These are phyloP conservation scores for Triplophysa rosa DNA, from an alignment of 2,113 vertebrate genomes.

Conservation along the genomic window DNA sequence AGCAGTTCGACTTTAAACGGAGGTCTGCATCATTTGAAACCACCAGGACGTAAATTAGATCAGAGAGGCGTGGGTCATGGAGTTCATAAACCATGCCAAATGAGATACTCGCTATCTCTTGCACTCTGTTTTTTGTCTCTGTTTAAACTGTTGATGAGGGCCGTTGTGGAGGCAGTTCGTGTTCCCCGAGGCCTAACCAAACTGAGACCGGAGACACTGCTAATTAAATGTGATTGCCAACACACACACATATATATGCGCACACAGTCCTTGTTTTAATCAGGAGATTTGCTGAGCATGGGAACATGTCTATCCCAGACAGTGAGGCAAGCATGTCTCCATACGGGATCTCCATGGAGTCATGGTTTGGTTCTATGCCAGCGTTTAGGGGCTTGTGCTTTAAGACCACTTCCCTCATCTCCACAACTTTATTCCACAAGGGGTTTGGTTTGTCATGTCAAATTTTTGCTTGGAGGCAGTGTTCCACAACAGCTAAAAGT, in stretches of 20 bases:
- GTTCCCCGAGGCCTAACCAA: slow-evolving; percentile 38
- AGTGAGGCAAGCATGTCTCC: slow-evolving; percentile 28
- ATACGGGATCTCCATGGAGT: slow-evolving; percentile 13
- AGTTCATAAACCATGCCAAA: slow-evolving; percentile 22
- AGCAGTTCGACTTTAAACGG: slow-evolving; percentile 12
- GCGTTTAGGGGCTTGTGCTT: slow-evolving; percentile 9
- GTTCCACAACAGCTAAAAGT: background rate
- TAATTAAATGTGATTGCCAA: slow-evolving; percentile 67
- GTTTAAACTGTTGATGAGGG: slow-evolving; percentile 10
- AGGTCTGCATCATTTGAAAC: slow-evolving; percentile 22
- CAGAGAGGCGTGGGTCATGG: background rate
- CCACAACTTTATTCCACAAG: slow-evolving; percentile 13
- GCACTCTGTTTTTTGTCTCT: background rate
- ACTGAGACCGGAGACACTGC: slow-evolving; percentile 59
- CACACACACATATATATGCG: slow-evolving; percentile 53
- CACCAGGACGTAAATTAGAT: background rate
- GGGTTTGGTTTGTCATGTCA: background rate
- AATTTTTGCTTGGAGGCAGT: background rate
- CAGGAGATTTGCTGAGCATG: slow-evolving; percentile 31
- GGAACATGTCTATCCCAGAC: slow-evolving; percentile 28
- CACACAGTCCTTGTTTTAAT: slow-evolving; percentile 33
- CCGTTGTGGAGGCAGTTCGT: slow-evolving; percentile 26
- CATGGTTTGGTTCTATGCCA: slow-evolving; percentile 22
- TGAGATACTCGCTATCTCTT: slow-evolving; percentile 4
- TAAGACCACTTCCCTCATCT: slow-evolving; percentile 23